Conservation (phyloP, 2,113 vertebrate genomes). For the Todiramphus chloris region DNA sequence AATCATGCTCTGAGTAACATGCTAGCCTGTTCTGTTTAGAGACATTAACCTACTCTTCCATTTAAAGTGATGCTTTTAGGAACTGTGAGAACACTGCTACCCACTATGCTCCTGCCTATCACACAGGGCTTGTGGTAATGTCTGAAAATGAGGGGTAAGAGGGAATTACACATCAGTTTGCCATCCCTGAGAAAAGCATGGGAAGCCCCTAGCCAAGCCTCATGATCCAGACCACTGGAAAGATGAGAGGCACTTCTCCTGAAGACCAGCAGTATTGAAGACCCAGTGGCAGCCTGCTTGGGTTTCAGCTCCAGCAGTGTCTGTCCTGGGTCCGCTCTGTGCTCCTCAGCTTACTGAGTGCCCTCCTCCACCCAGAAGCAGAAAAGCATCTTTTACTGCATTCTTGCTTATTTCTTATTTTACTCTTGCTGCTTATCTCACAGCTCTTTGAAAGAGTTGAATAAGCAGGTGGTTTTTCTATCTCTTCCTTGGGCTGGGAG, state of each 20-base stretch:
- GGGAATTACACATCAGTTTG: neutral
- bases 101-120: neutral
- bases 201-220: neutral
- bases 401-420: neutral
- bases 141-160: neutral
- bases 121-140: neutral
- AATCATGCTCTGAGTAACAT: neutral
- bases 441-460: neutral
- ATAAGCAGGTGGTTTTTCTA: neutral
- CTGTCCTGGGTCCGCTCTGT: neutral
- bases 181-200: neutral
- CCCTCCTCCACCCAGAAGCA: neutral
- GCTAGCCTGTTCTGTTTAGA: neutral
- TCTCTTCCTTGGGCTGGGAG: neutral
- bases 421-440: neutral
- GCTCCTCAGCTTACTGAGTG: neutral
- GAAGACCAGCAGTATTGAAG: neutral
- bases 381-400: neutral
- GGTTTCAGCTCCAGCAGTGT: rapidly evolving
- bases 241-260: neutral
- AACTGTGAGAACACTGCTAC: neutral
- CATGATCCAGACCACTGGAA: rapidly evolving
- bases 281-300: neutral
- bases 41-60: neutral
- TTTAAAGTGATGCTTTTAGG: neutral